phyloP scores from a whole-genome alignment of 2,113 vertebrate genomes.

The Triplophysa siluroides region DNA sequence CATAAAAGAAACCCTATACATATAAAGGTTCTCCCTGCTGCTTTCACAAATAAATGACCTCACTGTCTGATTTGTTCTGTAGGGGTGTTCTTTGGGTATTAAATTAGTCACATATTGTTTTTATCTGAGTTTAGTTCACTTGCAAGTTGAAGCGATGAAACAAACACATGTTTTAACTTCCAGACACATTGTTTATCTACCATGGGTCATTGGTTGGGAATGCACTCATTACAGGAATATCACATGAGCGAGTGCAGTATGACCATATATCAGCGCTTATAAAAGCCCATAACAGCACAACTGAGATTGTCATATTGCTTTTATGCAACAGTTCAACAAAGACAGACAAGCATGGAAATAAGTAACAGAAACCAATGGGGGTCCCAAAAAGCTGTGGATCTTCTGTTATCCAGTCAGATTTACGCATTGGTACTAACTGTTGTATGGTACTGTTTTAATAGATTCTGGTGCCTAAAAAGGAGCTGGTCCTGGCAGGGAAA shows the following conservation, averaged over 20 bases:
- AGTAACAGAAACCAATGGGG: too few relatives aligned
- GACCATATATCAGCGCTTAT: too few relatives aligned
- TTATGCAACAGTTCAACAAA: too few relatives aligned
- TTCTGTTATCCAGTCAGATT: too few relatives aligned
- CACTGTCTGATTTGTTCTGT: neutral
- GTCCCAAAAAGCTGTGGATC: too few relatives aligned
- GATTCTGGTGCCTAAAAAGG: constrained; percentile 88
- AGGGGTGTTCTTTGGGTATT: neutral
- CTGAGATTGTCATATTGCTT: too few relatives aligned
- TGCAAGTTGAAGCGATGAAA: too few relatives aligned
- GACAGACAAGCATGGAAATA: too few relatives aligned
- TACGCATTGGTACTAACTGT: neutral
- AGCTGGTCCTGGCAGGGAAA: constrained; percentile 90
- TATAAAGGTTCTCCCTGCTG: too few relatives aligned
- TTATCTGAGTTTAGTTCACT: neutral
- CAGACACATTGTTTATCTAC: neutral
- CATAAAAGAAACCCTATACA: too few relatives aligned
- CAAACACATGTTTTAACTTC: neutral
- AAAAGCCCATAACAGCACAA: too few relatives aligned
- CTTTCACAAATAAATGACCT: neutral
- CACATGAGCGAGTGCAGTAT: too few relatives aligned
- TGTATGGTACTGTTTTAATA: constrained; percentile 59
- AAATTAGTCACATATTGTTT: neutral
- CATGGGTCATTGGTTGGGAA: neutral
- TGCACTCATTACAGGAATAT: neutral